phyloP scores from a whole-genome alignment of 2,888 invertebrate genomes.

The Spodoptera littoralis region DNA sequence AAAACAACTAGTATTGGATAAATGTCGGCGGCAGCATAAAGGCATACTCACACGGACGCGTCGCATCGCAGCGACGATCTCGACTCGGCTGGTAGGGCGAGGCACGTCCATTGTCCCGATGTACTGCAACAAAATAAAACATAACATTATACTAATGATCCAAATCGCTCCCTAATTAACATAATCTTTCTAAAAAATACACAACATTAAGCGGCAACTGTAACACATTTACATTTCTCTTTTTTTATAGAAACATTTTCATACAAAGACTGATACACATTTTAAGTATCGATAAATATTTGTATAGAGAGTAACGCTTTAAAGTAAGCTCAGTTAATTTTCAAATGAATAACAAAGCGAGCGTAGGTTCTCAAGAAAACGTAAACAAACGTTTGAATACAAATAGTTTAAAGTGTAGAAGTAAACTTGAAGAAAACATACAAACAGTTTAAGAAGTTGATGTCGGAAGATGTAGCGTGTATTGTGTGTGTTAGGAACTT shows the following conservation, averaged over 20 bases:
- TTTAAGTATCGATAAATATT: background rate
- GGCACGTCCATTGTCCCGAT: conserved; percentile 99
- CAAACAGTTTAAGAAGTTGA: conserved; percentile 45
- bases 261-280: background rate
- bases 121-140: conserved; percentile 92
- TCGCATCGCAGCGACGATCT: conserved; percentile 99
- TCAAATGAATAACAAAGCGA: conserved; percentile 17
- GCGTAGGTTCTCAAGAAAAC: background rate
- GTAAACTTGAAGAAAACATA: conserved; percentile 22
- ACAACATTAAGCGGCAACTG: no score
- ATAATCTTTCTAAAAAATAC: no score
- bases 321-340: conserved; percentile 5
- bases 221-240: no score
- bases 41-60: conserved; percentile 95
- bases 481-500: no score
- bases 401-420: conserved; percentile 11
- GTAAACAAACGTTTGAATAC: conserved; percentile 6
- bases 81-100: conserved; percentile 97
- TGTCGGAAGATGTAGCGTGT: conserved; percentile 36
- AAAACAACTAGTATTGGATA: background rate
- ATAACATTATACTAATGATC: no score
- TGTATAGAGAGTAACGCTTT: background rate
- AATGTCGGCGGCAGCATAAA: conserved; percentile 3
- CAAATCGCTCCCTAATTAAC: no score
- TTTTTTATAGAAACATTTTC: no score